Base-by-base conservation (phyloP, 2,797 vertebrate species). In the Lutjanus argentimaculatus region DNA sequence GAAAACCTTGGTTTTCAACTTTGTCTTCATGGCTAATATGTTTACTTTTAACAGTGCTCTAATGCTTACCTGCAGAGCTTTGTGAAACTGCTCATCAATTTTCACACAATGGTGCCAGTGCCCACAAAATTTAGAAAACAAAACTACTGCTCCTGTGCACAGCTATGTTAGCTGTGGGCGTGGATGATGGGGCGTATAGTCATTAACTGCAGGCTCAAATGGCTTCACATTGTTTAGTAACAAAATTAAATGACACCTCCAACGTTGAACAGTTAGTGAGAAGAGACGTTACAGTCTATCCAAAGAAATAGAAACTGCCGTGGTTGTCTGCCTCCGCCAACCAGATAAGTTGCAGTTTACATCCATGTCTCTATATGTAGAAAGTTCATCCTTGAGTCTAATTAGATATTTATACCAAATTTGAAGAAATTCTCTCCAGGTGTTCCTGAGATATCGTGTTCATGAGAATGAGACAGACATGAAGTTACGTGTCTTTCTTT, bases 1-100 rank as follows among this genome's bases (percentile, higher is more conserved):
- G 12, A 19, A 75, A 53, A 48, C 36, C 17, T 49, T 55, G 45
- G 16, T 52, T 30, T 63, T 77, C 14, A 62, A 48, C 17, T 58
- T 65, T 43, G 30, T 53, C 42, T 40, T 17, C 8, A 43, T 61
- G 17, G 52, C 22, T 57, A 46, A 55, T 13, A 40, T 67, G 16
- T 65, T 12, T 46, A 59, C 19, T 46, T 65, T 48, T 14, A 55
- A 55, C 30, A 36, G 6, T 4, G 30, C 30, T 36, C 9, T 57
- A 8, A 52, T 49, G 43, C 63, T 66, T 42, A 43, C 55, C 16
- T 59, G 56, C 48, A 43, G 65, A 53, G 65, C 16, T 30, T 5
- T 55, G 48, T 53, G 1, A 22, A 46, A 53, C 10, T 45, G 30
- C 17, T 36, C 9, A 40, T 59, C 43, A 16, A 2, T 21, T 12